These are phyloP conservation scores for Muscicapa adusta DNA, from an alignment of 2,113 vertebrate genomes.

Conservation along the genomic window DNA sequence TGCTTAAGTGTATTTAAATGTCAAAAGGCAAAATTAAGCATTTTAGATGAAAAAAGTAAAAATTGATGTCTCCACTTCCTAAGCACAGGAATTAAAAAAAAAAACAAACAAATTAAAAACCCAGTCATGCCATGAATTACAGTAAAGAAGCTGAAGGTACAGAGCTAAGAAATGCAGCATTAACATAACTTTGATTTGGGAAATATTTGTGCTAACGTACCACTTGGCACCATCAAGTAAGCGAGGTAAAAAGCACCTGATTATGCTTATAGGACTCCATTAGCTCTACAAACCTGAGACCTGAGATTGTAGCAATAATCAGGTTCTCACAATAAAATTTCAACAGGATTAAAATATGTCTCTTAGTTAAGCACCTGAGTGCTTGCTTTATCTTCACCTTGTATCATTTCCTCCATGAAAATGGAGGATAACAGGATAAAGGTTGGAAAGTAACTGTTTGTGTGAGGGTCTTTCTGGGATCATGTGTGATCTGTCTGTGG, in stretches of 20 bases:
- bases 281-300: background rate
- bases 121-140: background rate
- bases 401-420: background rate
- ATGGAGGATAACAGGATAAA: background rate
- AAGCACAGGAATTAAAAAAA: background rate
- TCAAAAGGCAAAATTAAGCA: background rate
- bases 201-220: background rate
- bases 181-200: background rate
- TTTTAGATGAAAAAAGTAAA: background rate
- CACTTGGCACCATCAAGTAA: background rate
- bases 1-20: background rate
- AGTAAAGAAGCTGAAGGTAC: background rate
- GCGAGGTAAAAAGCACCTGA: background rate
- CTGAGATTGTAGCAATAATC: background rate
- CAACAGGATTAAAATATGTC: background rate
- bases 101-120: fast-evolving
- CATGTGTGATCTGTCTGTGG: background rate
- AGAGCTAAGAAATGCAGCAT: background rate
- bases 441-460: background rate
- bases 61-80: background rate
- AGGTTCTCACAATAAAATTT: background rate
- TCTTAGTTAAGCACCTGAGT: background rate
- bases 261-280: background rate
- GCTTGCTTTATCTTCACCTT: background rate
- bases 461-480: background rate